Percentiles rank a stretch among this genome's conserved stretches.
These are phyloP conservation scores for Smutsia temminckii DNA, from an alignment of 2,797 vertebrate genomes.

Conservation along the genomic window DNA sequence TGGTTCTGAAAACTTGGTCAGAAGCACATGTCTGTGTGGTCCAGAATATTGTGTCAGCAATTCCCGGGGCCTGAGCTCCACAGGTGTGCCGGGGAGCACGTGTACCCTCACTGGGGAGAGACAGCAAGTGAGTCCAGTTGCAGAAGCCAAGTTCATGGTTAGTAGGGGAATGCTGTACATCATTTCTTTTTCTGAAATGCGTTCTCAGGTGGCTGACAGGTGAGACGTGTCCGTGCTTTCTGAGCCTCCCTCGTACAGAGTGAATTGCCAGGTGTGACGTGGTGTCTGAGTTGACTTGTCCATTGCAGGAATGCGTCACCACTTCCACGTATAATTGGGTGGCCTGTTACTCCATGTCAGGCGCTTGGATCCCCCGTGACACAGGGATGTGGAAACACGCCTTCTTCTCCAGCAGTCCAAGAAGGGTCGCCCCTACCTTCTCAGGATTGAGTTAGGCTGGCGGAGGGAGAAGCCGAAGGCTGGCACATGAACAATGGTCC, in stretches of 20 bases:
- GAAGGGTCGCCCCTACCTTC: background rate
- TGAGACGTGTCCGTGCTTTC: background rate
- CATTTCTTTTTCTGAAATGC: background rate
- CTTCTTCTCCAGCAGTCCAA: background rate
- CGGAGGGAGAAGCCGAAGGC: background rate
- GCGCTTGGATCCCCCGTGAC: background rate
- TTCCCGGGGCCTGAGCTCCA: background rate
- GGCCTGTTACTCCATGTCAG: background rate
- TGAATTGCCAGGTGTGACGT: background rate
- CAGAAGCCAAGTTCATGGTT: constrained; percentile 49
- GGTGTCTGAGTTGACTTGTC: too few relatives aligned
- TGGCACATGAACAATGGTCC: background rate
- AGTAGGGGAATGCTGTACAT: background rate
- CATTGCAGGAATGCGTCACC: background rate
- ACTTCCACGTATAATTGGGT: background rate
- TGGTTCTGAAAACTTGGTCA: constrained; percentile 74
- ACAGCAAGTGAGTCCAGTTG: background rate
- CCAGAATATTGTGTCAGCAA: constrained; percentile 20
- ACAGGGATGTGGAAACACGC: fast-evolving
- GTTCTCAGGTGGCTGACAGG: background rate
- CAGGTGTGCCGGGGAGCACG: background rate
- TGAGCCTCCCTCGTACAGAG: background rate
- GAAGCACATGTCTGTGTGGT: background rate
- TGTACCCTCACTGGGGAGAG: background rate
- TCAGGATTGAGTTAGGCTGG: background rate